Percentiles rank a stretch among this genome's conserved stretches.
phyloP scores from a whole-genome alignment of 1,140 invertebrate species.

The Phortica variegata region DNA sequence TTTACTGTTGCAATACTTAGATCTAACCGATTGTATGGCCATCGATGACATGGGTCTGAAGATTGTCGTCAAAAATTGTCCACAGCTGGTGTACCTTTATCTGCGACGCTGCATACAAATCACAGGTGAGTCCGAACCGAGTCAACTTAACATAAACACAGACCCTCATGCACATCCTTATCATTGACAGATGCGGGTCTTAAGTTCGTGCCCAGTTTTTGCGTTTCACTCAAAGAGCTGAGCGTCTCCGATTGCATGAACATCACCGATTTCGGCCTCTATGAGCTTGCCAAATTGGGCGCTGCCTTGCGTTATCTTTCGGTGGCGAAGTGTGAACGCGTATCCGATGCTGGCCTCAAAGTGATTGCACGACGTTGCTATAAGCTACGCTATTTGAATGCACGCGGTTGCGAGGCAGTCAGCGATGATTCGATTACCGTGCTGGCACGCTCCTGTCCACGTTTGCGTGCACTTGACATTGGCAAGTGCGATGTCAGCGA shows the following conservation, averaged over 20 bases:
- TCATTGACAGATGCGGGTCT: conserved; percentile 66
- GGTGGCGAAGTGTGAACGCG: conserved; percentile 85
- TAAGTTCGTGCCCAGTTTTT: conserved; percentile 83
- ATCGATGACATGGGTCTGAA: conserved; percentile 81
- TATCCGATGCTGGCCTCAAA: conserved; percentile 80
- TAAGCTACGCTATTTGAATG: conserved; percentile 86
- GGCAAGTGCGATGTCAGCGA: conserved; percentile 93
- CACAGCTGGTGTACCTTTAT: conserved; percentile 85
- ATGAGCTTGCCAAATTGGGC: conserved; percentile 84
- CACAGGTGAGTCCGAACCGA: conserved; percentile 75
- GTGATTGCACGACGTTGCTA: conserved; percentile 87
- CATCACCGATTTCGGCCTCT: conserved; percentile 88
- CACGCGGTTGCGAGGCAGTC: conserved; percentile 86
- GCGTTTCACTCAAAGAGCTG: conserved; percentile 77
- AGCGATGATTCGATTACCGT: conserved; percentile 86
- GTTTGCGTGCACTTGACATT: conserved; percentile 81
- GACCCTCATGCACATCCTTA: conserved; percentile 1
- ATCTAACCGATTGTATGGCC: conserved; percentile 82
- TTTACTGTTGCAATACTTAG: conserved; percentile 70
- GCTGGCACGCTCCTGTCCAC: conserved; percentile 77
- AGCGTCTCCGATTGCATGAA: conserved; percentile 87
- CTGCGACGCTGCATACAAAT: conserved; percentile 82
- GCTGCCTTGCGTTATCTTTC: conserved; percentile 81
- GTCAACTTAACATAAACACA: background rate
- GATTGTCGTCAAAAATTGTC: conserved; percentile 80